A percentile compares a stretch with the other conserved stretches of the same genome.
phyloP scores from a whole-genome alignment of 1,140 invertebrate genomes.

The Drosophila lowei region DNA sequence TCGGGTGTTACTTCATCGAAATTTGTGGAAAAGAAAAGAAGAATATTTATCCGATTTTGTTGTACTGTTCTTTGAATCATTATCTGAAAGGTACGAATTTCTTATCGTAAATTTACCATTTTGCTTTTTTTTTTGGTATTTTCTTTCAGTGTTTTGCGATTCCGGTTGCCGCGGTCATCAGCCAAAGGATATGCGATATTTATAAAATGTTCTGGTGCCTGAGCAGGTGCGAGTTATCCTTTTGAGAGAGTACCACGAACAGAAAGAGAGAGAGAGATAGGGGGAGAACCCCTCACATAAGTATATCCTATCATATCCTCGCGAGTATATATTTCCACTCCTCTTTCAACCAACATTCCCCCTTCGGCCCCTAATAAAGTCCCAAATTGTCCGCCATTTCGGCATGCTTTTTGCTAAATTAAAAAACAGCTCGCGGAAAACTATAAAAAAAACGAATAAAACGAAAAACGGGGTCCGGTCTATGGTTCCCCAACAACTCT shows the following conservation, averaged over 20 bases:
- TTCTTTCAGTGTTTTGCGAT: constrained; percentile 1
- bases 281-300: background rate
- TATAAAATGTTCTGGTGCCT: background rate
- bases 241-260: constrained; percentile 4
- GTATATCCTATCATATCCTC: constrained; percentile 14
- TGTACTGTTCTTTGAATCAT: no score
- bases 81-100: no score
- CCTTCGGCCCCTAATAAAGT: constrained; percentile 55
- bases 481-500: constrained; percentile 8
- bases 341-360: constrained; percentile 8
- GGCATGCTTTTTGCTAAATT: constrained; percentile 77
- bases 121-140: no score
- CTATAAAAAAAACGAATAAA: constrained; percentile 56
- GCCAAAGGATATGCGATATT: constrained; percentile 33
- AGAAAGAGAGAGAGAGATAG: constrained; percentile 2
- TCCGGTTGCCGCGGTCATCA: constrained; percentile 9
- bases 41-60: no score
- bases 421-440: constrained; percentile 62
- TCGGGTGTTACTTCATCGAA: no score
- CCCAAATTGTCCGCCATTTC: constrained; percentile 70
- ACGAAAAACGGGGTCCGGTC: constrained; percentile 34
- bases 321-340: constrained; percentile 5
- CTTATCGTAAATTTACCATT: no score
- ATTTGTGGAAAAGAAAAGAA: no score
- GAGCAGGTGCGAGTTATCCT: constrained; percentile 43